Evolutionary conservation across 2,797 vertebrate genomes (phyloP), one percentile per base, ranked within the genome.

Genomic region (Anableps anableps): DNA sequence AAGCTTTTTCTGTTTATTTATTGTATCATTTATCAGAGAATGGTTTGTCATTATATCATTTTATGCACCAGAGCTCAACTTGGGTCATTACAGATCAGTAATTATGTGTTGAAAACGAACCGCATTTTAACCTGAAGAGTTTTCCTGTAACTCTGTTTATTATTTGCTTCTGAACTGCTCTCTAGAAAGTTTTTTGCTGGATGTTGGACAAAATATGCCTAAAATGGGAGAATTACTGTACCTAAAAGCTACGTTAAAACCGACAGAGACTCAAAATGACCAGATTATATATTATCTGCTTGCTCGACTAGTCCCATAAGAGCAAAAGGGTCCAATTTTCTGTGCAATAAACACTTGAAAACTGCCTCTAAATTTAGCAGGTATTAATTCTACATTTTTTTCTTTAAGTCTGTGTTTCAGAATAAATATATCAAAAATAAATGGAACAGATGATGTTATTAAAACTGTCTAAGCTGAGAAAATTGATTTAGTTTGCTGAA

Each of bases 41-140:
- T 55, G 51, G 75, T 70, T 26, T 73, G 34, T 80, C 5, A 76
- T 83, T 77, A 64, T 58, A 43, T 75, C 1, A 76, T 85, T 85
- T 80, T 14, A 80, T 36, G 64, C 51, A 58, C 38, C 74, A 48
- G 21, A 17, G 62, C 76, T 83, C 79, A 21, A 53, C 26, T 36
- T 16, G 45, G 34, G 23, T 71, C 43, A 60, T 60, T n/a, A 53
- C 45, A 75, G 43, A 64, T 72, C 48, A 74, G 34, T 21, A 38
- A 45, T 4, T 64, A 51, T 60, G 34, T 14, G 36, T 43, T 76
- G 31, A 75, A 78, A 79, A 17, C 4, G 53, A 29, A 7, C 1
- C 36, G 17, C 38, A 34, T 43, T 80, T 26, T 38, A 21, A 51
- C 16, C 51, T 51, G 1, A 23, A 26, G 5, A 43, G 4, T 75